A percentile compares a stretch with the other conserved stretches of the same genome.
Evolutionary conservation across 2,888 invertebrate genomes (phyloP).

Genomic region (Acanthosepion lycidas): DNA sequence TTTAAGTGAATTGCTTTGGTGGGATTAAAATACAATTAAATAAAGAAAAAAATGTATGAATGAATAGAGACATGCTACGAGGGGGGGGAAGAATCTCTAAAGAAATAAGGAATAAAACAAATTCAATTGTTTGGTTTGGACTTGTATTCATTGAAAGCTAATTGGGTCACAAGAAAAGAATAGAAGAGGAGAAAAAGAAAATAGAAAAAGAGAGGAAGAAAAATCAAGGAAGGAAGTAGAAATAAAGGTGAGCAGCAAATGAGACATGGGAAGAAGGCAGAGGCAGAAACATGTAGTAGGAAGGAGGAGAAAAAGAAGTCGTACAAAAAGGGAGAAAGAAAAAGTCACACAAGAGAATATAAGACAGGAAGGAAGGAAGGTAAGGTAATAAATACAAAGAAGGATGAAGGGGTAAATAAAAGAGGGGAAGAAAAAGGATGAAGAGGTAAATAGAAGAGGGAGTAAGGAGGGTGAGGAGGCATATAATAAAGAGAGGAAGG

Average conservation of each 20-base stretch:
- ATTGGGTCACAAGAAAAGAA: background rate
- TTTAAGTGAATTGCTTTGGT: conserved; percentile 10
- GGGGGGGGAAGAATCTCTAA: background rate
- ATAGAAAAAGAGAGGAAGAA: background rate
- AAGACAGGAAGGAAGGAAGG: too few species aligned
- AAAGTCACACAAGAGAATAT: background rate
- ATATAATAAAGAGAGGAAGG: too few species aligned
- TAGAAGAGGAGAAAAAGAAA: background rate
- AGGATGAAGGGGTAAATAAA: too few species aligned
- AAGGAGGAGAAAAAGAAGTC: background rate
- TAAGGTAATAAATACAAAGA: too few species aligned
- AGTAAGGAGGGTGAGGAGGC: too few species aligned
- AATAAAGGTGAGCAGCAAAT: too few species aligned
- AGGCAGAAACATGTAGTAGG: background rate
- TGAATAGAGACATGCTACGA: background rate
- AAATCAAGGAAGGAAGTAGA: background rate
- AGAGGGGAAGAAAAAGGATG: too few species aligned
- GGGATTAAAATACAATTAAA: conserved; percentile 11
- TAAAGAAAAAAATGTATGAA: background rate
- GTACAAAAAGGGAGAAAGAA: background rate
- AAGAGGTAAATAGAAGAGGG: too few species aligned
- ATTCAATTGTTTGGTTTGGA: background rate
- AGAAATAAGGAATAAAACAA: background rate
- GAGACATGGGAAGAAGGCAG: background rate
- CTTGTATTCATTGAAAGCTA: conserved; percentile 7